Conservation (phyloP, 1,140 invertebrate genomes). For the Rhagoletis zephyria region DNA sequence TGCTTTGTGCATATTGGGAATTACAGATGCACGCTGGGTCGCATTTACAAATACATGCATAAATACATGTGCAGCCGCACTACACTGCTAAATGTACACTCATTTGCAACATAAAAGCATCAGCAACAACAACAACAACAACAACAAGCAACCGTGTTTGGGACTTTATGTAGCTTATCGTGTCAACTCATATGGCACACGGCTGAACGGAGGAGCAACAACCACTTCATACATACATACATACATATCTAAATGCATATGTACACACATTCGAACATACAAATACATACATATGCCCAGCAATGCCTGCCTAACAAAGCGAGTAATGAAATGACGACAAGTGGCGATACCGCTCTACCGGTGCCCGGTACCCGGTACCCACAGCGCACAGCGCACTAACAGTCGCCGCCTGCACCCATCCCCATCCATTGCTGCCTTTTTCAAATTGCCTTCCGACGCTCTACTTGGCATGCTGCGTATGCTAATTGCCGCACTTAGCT, state of each 20-base stretch:
- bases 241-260: neutral
- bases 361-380: neutral
- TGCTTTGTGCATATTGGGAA: no score
- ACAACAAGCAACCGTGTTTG: neutral
- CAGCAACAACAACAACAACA: neutral
- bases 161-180: conserved; percentile 39
- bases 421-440: neutral
- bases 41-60: neutral
- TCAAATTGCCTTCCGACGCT: conserved; percentile 33
- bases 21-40: neutral
- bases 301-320: conserved; percentile 1
- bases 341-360: neutral
- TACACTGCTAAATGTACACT: neutral
- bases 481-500: conserved; percentile 47
- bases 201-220: neutral
- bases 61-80: neutral
- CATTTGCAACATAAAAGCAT: conserved; percentile 40
- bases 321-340: conserved; percentile 40
- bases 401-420: neutral
- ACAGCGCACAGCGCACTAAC: neutral
- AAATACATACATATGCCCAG: neutral
- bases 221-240: neutral
- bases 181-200: neutral
- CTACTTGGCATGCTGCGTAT: conserved; percentile 9
- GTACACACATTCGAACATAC: neutral